Percentiles rank a stretch among this genome's conserved stretches.
These are phyloP conservation scores for Lycophotia porphyrea DNA, from an alignment of 2,888 invertebrate genomes.

Conservation along the genomic window DNA sequence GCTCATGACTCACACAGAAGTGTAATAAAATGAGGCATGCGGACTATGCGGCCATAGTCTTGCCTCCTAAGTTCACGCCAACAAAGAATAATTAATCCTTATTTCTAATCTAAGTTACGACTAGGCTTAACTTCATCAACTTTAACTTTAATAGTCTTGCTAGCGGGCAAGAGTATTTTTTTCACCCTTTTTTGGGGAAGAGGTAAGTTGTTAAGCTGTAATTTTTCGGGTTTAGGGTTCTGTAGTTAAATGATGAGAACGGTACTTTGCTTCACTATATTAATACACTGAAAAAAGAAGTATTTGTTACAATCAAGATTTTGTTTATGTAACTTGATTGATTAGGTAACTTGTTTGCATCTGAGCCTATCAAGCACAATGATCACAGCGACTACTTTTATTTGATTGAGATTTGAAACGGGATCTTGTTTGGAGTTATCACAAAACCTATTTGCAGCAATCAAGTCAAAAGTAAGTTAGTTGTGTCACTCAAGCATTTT, in stretches of 20 bases:
- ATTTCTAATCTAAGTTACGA: slow-evolving; percentile 61
- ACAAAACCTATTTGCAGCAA: too few species aligned
- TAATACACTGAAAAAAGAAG: too few species aligned
- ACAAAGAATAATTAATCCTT: slow-evolving; percentile 71
- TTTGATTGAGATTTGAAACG: too few species aligned
- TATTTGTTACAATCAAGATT: too few species aligned
- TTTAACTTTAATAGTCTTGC: slow-evolving; percentile 43
- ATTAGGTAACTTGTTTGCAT: too few species aligned
- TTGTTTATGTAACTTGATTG: too few species aligned
- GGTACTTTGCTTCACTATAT: neutral
- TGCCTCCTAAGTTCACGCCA: slow-evolving; percentile 68
- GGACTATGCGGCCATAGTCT: slow-evolving; percentile 78
- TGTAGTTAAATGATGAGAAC: neutral
- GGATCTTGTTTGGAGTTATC: too few species aligned
- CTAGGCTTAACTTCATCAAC: slow-evolving; percentile 39
- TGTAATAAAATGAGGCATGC: slow-evolving; percentile 84
- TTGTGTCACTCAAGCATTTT: too few species aligned
- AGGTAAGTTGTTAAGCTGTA: slow-evolving; percentile 31
- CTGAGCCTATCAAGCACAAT: too few species aligned
- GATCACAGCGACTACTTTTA: too few species aligned
- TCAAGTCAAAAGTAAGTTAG: too few species aligned
- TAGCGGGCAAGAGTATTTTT: slow-evolving; percentile 15
- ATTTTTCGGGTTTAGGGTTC: slow-evolving; percentile 33
- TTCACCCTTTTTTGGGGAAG: slow-evolving; percentile 27
- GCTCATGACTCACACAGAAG: slow-evolving; percentile 59